phyloP scores from a whole-genome alignment of 2,113 vertebrate genomes.

The Etia nguti region DNA sequence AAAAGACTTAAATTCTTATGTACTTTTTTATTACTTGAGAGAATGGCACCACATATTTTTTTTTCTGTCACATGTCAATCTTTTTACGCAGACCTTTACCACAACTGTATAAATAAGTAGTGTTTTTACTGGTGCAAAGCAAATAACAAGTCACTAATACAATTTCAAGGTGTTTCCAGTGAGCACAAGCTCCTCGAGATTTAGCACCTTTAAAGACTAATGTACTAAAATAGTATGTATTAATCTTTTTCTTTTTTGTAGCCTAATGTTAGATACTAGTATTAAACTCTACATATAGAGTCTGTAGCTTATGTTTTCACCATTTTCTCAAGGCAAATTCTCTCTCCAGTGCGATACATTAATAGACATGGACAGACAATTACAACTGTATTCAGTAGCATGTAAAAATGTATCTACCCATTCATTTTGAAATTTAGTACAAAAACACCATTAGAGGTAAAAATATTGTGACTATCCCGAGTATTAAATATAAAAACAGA shows the following conservation, averaged over 20 bases:
- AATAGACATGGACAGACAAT: not conserved
- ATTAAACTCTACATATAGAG: not conserved
- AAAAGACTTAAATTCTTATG: conserved; percentile 66
- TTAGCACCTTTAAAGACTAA: not conserved
- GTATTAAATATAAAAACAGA: conserved; percentile 42
- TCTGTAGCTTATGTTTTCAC: not conserved
- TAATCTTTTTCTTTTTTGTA: not conserved
- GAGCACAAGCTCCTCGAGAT: not conserved
- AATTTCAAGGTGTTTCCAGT: not conserved
- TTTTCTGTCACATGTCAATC: conserved; percentile 55
- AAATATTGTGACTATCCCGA: conserved; percentile 33
- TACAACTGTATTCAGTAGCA: not conserved
- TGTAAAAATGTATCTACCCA: not conserved
- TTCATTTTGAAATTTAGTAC: not conserved
- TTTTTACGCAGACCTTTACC: conserved; percentile 34
- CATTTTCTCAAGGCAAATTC: not conserved
- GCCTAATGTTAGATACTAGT: not conserved
- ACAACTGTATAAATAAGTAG: conserved; percentile 23
- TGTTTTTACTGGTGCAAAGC: conserved; percentile 18
- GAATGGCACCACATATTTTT: conserved; percentile 49
- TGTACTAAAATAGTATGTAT: no score
- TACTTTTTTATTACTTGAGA: conserved; percentile 68
- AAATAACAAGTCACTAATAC: not conserved
- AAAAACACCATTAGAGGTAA: conserved; percentile 8
- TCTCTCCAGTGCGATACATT: not conserved